Evolutionary conservation across 2,888 invertebrate species (phyloP).

Genomic region (Andrena minutula): DNA sequence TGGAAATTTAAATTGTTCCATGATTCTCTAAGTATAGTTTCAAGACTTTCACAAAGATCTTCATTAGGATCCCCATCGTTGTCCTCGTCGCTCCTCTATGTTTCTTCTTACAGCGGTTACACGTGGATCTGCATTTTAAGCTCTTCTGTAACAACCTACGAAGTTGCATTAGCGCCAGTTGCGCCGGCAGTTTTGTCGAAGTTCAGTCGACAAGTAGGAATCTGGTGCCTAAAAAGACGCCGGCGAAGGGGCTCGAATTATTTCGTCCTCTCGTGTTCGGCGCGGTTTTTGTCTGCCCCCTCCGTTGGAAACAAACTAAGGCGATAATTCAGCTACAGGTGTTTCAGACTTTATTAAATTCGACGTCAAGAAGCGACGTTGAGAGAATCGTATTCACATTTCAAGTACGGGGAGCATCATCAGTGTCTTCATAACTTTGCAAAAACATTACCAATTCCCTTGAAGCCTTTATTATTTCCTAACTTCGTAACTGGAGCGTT

Average conservation of each 20-base stretch:
- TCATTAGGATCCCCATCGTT: slow-evolving; percentile 10
- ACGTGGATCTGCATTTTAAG: slow-evolving; percentile 53
- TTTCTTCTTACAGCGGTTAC: slow-evolving; percentile 23
- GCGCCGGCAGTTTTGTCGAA: slow-evolving; percentile 51
- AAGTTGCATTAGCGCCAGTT: slow-evolving; percentile 64
- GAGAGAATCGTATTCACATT: neutral
- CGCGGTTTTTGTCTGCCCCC: slow-evolving; percentile 62
- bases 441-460: neutral
- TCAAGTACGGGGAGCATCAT: slow-evolving; percentile 1
- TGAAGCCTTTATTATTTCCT: neutral
- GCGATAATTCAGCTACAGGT: slow-evolving; percentile 82
- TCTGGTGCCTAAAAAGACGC: slow-evolving; percentile 36
- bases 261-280: slow-evolving; percentile 51
- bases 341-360: slow-evolving; percentile 77
- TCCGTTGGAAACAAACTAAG: slow-evolving; percentile 72
- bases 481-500: neutral
- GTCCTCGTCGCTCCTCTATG: neutral
- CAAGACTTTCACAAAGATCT: neutral
- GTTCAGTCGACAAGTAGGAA: slow-evolving; percentile 43
- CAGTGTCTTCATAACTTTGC: neutral
- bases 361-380: slow-evolving; percentile 38
- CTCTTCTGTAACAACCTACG: slow-evolving; percentile 56
- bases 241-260: slow-evolving; percentile 53
- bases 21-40: slow-evolving; percentile 5
- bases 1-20: neutral